A percentile compares a stretch with the other conserved stretches of the same genome.
phyloP scores from a whole-genome alignment of 2,113 vertebrate genomes.

The Myrmecobius fasciatus region DNA sequence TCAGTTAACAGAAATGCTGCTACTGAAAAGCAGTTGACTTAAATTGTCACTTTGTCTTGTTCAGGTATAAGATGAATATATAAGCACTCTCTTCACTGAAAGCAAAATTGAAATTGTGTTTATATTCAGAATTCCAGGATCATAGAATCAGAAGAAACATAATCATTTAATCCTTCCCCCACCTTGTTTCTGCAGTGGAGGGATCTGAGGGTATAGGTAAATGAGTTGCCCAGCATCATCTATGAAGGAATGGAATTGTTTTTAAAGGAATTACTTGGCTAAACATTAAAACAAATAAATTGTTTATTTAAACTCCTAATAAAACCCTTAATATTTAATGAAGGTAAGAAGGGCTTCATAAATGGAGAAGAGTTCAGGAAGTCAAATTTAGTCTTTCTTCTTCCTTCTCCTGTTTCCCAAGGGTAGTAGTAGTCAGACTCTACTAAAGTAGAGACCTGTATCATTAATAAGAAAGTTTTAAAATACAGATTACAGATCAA shows the following conservation, averaged over 20 bases:
- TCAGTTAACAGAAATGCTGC: background rate
- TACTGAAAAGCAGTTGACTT: background rate
- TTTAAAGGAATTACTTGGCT: background rate
- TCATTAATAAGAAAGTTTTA: no score
- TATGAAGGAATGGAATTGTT: background rate
- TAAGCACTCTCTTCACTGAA: background rate
- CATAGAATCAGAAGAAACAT: background rate
- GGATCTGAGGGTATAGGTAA: background rate
- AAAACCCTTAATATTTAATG: background rate
- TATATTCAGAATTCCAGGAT: background rate
- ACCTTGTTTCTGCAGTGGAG: background rate
- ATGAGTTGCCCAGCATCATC: background rate
- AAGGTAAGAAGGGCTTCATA: background rate
- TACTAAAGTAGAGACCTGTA: no score
- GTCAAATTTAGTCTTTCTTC: background rate
- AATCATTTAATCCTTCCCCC: background rate
- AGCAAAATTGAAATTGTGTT: background rate
- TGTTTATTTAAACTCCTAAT: background rate
- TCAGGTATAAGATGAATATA: conserved; percentile 7
- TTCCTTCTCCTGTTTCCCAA: background rate
- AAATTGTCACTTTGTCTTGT: conserved; percentile 11
- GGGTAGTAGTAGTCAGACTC: no score
- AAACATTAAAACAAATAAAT: background rate
- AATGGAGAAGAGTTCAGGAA: background rate
- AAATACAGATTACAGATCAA: no score